These are phyloP conservation scores for Triplophysa tibetana DNA, from an alignment of 2,113 vertebrate species.

Conservation along the genomic window DNA sequence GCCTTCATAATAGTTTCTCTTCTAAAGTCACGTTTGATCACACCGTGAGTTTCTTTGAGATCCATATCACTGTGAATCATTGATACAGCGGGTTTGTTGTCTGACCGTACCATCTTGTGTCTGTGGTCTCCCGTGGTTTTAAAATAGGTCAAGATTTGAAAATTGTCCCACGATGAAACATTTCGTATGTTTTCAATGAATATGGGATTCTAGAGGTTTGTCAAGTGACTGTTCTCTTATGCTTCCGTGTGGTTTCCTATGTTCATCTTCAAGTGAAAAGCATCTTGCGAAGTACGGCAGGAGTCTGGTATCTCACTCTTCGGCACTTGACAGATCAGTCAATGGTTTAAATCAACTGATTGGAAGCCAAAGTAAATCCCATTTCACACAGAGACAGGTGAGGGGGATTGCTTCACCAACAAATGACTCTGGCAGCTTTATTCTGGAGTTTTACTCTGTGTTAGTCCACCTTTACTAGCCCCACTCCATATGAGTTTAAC, in stretches of 20 bases:
- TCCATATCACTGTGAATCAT: too few species aligned
- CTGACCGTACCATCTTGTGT: too few species aligned
- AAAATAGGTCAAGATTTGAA: too few species aligned
- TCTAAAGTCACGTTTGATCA: too few species aligned
- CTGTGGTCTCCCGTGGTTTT: too few species aligned
- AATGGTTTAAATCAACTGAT: constrained; percentile 46
- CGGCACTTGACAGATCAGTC: constrained; percentile 5
- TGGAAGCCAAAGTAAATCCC: constrained; percentile 19
- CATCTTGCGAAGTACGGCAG: background rate
- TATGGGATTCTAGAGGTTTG: too few species aligned
- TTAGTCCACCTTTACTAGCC: background rate
- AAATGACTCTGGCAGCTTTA: constrained; percentile 2
- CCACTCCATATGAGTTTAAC: background rate
- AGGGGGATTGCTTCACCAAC: constrained; percentile 25
- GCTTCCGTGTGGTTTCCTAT: background rate
- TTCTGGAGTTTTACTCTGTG: background rate
- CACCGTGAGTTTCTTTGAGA: too few species aligned
- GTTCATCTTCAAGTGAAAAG: background rate
- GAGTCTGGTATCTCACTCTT: constrained; percentile 1
- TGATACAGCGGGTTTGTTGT: too few species aligned
- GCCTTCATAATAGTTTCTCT: too few species aligned
- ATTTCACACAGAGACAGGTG: constrained; percentile 16
- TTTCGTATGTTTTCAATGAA: background rate
- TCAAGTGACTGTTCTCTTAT: background rate
- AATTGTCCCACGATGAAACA: too few species aligned